phyloP scores from a whole-genome alignment of 2,113 vertebrate species.

The Chionodraco myersi region DNA sequence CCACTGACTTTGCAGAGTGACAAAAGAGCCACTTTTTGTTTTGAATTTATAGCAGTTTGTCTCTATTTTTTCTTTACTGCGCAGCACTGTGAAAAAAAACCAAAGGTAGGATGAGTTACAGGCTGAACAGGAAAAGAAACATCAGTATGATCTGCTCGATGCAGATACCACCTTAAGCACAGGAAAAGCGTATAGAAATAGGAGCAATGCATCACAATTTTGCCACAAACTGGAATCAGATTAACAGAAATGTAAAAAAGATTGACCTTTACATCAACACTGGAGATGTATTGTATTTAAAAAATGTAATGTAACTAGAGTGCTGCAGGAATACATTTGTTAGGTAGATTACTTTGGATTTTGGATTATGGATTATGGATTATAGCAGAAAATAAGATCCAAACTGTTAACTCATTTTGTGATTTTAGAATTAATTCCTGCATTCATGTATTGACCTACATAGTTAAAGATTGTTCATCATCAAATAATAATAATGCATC shows the following conservation, averaged over 20 bases:
- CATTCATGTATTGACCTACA: no score
- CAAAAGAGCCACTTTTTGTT: slow-evolving; percentile 90
- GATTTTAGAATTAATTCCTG: no score
- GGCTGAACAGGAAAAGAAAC: background rate
- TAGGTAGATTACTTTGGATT: no score
- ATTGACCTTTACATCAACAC: background rate
- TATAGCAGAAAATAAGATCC: no score
- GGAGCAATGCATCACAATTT: background rate
- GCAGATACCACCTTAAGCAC: background rate
- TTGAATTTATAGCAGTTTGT: slow-evolving; percentile 94
- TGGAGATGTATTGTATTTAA: background rate
- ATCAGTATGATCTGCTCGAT: background rate
- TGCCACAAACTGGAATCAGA: background rate
- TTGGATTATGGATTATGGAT: no score
- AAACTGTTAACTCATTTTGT: no score
- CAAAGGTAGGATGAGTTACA: background rate
- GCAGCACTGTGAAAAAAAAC: slow-evolving; percentile 83
- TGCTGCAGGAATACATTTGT: no score
- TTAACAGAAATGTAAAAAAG: background rate
- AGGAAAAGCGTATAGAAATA: background rate
- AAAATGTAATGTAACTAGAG: background rate
- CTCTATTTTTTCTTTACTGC: slow-evolving; percentile 92
- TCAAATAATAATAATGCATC: background rate
- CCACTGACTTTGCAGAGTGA: slow-evolving; percentile 93
- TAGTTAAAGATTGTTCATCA: background rate